Evolutionary conservation across 1,140 invertebrate species (phyloP), one percentile per base, ranked within the genome.

Genomic region (Drosophila teissieri): DNA sequence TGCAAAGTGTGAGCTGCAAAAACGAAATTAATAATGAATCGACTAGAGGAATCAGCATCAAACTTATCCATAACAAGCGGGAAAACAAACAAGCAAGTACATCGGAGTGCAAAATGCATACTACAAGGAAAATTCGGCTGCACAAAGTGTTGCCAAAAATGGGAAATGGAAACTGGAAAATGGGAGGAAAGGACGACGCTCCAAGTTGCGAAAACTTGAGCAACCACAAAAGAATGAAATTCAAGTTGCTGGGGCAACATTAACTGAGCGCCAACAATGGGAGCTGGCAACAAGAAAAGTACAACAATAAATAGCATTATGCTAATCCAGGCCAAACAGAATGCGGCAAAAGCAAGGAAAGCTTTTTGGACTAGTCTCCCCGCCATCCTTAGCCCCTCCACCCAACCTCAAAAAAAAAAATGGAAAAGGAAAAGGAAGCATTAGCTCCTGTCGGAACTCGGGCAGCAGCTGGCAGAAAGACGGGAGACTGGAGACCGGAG

Each of bases 231-330:
- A 49, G 64, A 70, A 72, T 57, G 68, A 70, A 70, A 70, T 72
- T 72, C 65, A 57, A 72, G 64, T 72, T 46, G 52, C 68, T 85
- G 51, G 62, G 61, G 75, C 56, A 84, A 84, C 80, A 84, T 84
- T 84, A 85, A 85, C 81, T 80, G 81, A 49, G 60, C 24, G 49
- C 64, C 63, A 69, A 70, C 65, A 83, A 80, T 61, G 76, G 44
- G 49, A 61, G 72, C 62, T 70, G 68, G 68, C 65, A 75, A 80
- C 77, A 85, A 85, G 73, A 62, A 80, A 80, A 85, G 73, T 70
- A 85, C 80, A 85, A 85, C 81, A 85, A 85, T 85, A 85, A 85
- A 85, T 85, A 85, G 81, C 82, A 86, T 85, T 86, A 85, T 85
- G 82, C 82, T 85, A 85, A 85, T 85, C 82, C 82, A 86, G 82